These are phyloP conservation scores for Botrylloides violaceus DNA, from an alignment of 23 tunicate species.

Conservation along the genomic window DNA sequence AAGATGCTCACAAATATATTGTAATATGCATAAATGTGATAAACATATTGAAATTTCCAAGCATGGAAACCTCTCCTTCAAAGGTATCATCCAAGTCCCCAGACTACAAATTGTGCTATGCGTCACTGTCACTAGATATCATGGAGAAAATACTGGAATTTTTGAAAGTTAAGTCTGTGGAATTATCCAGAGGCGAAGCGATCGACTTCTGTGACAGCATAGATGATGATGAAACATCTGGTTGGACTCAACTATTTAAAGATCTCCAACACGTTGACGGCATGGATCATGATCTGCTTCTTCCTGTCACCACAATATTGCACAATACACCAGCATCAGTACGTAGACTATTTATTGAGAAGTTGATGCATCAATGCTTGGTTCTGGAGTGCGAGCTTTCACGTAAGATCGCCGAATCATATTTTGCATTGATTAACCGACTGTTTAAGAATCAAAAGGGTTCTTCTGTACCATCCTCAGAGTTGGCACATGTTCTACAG, in stretches of 20 bases:
- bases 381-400: slow-evolving; percentile 1
- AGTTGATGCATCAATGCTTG: slow-evolving; percentile 2
- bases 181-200: no score
- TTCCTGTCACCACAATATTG: background rate
- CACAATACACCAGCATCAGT: background rate
- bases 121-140: background rate
- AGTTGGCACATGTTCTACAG: slow-evolving; percentile 12
- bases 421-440: background rate
- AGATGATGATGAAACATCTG: no score
- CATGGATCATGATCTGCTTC: background rate
- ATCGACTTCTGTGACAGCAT: no score
- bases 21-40: background rate
- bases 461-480: background rate
- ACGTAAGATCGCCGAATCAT: background rate
- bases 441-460: background rate
- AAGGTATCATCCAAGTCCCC: no score
- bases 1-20: background rate
- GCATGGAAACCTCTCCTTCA: no score
- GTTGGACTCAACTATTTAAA: no score
- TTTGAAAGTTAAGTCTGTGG: no score
- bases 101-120: no score
- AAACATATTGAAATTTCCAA: background rate
- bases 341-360: background rate
- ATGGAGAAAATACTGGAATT: background rate
- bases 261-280: background rate